Evolutionary conservation across 2,797 vertebrate genomes (phyloP).

Genomic region (Sebastes steindachneri): DNA sequence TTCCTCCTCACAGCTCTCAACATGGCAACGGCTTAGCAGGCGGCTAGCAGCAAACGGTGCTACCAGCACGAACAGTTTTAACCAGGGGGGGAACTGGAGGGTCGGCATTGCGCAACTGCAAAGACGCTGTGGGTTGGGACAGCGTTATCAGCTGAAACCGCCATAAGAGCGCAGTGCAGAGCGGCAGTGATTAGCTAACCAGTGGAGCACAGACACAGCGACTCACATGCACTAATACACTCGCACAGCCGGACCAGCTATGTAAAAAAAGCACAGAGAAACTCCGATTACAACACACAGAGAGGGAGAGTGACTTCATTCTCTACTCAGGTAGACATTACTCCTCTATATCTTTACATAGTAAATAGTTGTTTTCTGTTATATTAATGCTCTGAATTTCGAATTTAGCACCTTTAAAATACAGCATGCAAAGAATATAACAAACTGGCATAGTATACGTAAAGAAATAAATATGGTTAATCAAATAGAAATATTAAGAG

Average conservation of each 20-base stretch:
- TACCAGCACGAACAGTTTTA: not conserved
- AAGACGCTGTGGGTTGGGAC: fast-evolving
- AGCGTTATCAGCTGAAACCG: too few relatives aligned
- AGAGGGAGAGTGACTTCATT: not conserved
- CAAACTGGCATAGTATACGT: not conserved
- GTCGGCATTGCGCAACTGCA: fast-evolving
- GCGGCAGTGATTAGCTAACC: not conserved
- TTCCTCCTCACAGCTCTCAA: not conserved
- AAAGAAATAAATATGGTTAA: not conserved
- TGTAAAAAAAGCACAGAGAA: too few relatives aligned
- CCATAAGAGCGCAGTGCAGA: not conserved
- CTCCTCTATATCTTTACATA: too few relatives aligned
- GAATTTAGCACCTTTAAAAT: not conserved
- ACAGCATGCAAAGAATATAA: not conserved
- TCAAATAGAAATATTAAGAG: not conserved
- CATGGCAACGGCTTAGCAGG: not conserved
- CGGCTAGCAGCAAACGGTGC: not conserved
- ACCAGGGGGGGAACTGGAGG: too few relatives aligned
- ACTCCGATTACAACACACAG: not conserved
- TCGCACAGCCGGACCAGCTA: fast-evolving
- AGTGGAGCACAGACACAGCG: not conserved
- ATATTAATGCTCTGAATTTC: not conserved
- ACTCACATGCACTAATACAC: not conserved
- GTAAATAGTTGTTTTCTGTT: not conserved
- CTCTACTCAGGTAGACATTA: not conserved